These are phyloP conservation scores for Salvelinus fontinalis DNA, from an alignment of 2,113 vertebrate species.

Conservation along the genomic window DNA sequence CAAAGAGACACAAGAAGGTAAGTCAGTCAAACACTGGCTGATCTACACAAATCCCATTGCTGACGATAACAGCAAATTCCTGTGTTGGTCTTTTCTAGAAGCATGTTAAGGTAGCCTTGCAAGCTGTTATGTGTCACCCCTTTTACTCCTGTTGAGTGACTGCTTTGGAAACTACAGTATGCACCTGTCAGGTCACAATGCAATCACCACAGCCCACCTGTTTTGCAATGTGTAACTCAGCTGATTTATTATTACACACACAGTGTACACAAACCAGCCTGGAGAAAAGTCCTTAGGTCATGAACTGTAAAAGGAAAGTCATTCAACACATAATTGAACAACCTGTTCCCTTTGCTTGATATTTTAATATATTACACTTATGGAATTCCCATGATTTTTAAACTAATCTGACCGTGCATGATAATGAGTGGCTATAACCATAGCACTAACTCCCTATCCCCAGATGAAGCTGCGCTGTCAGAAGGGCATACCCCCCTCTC, in stretches of 20 bases:
- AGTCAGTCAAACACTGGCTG: conserved; percentile 12
- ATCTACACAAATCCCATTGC: not conserved
- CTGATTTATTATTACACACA: no score
- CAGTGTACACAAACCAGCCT: no score
- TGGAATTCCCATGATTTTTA: not conserved
- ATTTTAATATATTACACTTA: not conserved
- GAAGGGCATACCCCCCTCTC: conserved; percentile 95
- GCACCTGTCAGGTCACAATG: no score
- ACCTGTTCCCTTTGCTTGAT: not conserved
- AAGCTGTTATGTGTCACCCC: not conserved
- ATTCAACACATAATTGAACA: not conserved
- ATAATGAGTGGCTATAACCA: no score
- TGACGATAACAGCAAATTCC: no score
- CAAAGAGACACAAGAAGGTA: conserved; percentile 97
- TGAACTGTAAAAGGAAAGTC: no score
- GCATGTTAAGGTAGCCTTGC: not conserved
- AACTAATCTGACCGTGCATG: not conserved
- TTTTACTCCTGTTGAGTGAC: not conserved
- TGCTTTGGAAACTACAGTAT: no score
- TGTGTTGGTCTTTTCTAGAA: no score
- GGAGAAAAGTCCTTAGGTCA: no score
- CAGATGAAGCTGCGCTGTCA: conserved; percentile 94
- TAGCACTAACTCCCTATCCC: no score
- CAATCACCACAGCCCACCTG: no score
- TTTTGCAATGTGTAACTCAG: no score